Conservation (phyloP, 2,888 invertebrate genomes). For the Chesias legatella region DNA sequence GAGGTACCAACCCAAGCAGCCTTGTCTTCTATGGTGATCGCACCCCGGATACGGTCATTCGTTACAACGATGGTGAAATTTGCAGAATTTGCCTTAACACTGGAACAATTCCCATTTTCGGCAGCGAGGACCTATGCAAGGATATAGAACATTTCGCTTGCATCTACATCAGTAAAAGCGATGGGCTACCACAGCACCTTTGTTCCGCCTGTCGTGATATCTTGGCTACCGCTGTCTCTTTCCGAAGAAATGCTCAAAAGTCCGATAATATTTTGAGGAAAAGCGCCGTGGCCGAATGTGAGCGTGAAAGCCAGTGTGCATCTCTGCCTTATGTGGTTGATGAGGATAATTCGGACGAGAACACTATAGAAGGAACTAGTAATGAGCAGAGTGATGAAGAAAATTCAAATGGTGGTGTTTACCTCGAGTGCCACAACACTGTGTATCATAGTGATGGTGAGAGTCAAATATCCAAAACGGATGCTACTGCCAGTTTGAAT, state of each 20-base stretch:
- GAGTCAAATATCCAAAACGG: neutral
- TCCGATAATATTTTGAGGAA: constrained; percentile 6
- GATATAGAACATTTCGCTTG: constrained; percentile 1
- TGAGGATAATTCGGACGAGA: neutral
- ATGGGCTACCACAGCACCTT: constrained; percentile 6
- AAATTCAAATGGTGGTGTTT: constrained; percentile 7
- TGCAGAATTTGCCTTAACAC: constrained; percentile 10
- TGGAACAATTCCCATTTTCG: constrained; percentile 5
- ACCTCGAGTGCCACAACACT: constrained; percentile 12
- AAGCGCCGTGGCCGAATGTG: neutral
- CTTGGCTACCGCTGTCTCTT: constrained; percentile 1
- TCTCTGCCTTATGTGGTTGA: neutral
- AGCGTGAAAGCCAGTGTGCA: neutral
- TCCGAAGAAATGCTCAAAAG: constrained; percentile 4
- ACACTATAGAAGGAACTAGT: neutral
- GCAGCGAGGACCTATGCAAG: neutral
- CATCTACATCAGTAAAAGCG: constrained; percentile 2
- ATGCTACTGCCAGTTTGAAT: neutral
- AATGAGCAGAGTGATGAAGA: constrained; percentile 1
- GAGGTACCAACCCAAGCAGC: neutral
- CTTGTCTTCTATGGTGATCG: neutral
- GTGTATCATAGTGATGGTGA: constrained; percentile 3
- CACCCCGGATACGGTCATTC: neutral
- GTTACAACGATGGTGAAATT: neutral
- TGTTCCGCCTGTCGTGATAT: constrained; percentile 3